These are phyloP conservation scores for Danaus chrysippus DNA, from an alignment of 2,888 invertebrate species.

Conservation along the genomic window DNA sequence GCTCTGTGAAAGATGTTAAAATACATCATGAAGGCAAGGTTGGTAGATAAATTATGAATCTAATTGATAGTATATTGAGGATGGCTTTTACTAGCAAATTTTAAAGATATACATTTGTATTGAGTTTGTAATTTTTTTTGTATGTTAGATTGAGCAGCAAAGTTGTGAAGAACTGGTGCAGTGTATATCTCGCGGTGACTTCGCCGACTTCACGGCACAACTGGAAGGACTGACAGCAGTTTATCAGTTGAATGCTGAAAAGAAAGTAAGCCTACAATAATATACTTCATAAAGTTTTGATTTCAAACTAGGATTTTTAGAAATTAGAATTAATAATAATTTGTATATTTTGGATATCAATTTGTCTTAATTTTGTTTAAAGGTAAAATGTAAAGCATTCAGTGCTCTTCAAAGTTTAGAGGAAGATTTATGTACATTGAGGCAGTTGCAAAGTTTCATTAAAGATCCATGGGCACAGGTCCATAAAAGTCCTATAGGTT, in stretches of 20 bases:
- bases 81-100: too few relatives aligned
- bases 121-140: not conserved
- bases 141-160: conserved; percentile 81
- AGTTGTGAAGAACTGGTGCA: conserved; percentile 93
- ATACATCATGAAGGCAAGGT: conserved; percentile 94
- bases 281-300: not conserved
- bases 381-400: conserved; percentile 94
- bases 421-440: conserved; percentile 90
- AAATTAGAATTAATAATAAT: too few relatives aligned
- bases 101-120: too few relatives aligned
- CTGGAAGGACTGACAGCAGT: conserved; percentile 94
- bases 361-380: conserved; percentile 5
- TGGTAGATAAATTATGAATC: not conserved
- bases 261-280: conserved; percentile 77
- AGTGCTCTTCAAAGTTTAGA: conserved; percentile 95
- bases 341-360: not conserved
- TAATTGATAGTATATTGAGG: not conserved
- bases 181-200: conserved; percentile 91
- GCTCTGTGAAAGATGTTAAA: conserved; percentile 92
- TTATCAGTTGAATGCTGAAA: conserved; percentile 96
- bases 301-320: not conserved
- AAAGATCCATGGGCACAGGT: conserved; percentile 84
- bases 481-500: conserved; percentile 93
- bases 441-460: conserved; percentile 87
- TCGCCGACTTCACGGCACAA: conserved; percentile 94